Percentiles rank a stretch among this genome's conserved stretches.
Conservation (phyloP, 2,888 invertebrate species). For the Eupsilia transversa region DNA sequence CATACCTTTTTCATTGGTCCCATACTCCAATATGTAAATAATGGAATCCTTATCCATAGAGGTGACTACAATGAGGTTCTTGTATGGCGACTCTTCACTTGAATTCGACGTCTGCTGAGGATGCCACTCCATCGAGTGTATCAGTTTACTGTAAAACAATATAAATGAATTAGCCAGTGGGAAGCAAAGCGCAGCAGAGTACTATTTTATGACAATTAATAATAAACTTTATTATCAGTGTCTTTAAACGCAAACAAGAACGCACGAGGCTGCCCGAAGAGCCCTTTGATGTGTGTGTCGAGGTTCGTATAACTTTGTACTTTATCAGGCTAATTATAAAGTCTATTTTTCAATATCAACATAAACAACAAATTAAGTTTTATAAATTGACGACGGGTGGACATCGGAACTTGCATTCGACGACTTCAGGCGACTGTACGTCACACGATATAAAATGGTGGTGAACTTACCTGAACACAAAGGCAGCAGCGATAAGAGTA, state of each 20-base stretch:
- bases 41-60: conserved; percentile 91
- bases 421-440: background rate
- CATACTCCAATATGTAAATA: conserved; percentile 78
- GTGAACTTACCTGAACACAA: conserved; percentile 77
- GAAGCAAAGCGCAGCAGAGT: background rate
- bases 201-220: background rate
- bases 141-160: conserved; percentile 88
- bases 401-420: no score
- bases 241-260: background rate
- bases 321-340: background rate
- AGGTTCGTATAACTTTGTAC: background rate
- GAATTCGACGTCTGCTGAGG: conserved; percentile 92
- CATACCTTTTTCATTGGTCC: conserved; percentile 77
- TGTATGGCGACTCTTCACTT: conserved; percentile 88
- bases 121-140: conserved; percentile 93
- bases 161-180: background rate
- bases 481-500: conserved; percentile 70
- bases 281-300: background rate
- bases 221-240: background rate
- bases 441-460: background rate
- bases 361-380: background rate
- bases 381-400: background rate
- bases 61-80: conserved; percentile 90
- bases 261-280: background rate
- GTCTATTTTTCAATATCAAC: background rate